Conservation (phyloP, 2,888 invertebrate genomes). For the Elysia crispata region DNA sequence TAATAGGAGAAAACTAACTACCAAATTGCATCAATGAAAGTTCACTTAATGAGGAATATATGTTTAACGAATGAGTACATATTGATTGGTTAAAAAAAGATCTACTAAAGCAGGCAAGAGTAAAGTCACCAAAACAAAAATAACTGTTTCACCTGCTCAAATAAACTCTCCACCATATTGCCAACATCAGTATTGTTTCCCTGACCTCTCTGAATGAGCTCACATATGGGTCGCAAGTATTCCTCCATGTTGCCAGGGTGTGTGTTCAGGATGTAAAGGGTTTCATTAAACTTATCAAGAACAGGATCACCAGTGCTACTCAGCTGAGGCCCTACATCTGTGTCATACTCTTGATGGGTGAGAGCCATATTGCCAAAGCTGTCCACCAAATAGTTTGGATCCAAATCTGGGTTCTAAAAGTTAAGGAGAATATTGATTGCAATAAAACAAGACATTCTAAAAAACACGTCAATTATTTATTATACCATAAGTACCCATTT, state of each 20-base stretch:
- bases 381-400: constrained; percentile 17
- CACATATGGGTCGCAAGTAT: constrained; percentile 67
- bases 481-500: too few relatives aligned
- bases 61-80: too few relatives aligned
- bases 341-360: neutral
- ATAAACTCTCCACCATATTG: constrained; percentile 65
- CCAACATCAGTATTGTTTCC: constrained; percentile 57
- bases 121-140: too few relatives aligned
- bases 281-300: constrained; percentile 59
- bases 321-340: too few relatives aligned
- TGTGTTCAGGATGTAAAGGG: constrained; percentile 69
- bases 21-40: too few relatives aligned
- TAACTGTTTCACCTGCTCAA: constrained; percentile 63
- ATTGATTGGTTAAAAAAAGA: too few relatives aligned
- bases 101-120: too few relatives aligned
- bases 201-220: constrained; percentile 58
- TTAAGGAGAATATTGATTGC: too few relatives aligned
- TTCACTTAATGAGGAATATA: too few relatives aligned
- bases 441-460: too few relatives aligned
- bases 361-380: constrained; percentile 12
- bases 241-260: constrained; percentile 73
- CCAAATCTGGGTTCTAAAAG: constrained; percentile 1
- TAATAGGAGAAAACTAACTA: too few relatives aligned
- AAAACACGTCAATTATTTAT: too few relatives aligned
- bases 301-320: constrained; percentile 40